Percentiles rank a stretch among this genome's conserved stretches.
Conservation (phyloP, 2,888 invertebrate species). For the Tipula lateralis region DNA sequence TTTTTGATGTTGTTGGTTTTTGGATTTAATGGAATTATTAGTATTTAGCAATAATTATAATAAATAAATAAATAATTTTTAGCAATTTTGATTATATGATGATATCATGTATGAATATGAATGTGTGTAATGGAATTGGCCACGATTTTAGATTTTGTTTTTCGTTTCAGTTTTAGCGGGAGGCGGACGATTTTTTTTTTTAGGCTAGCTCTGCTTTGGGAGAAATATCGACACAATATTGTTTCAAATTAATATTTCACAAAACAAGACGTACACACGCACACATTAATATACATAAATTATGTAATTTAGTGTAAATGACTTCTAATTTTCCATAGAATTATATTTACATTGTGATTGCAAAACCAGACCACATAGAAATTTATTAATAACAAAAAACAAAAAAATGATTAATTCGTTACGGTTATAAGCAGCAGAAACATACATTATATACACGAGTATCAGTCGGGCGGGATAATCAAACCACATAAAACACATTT, state of each 20-base stretch:
- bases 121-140: neutral
- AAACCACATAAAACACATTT: neutral
- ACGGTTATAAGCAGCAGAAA: neutral
- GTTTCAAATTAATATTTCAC: neutral
- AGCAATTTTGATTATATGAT: neutral
- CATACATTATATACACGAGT: neutral
- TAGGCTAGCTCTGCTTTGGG: neutral
- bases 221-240: neutral
- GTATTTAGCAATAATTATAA: neutral
- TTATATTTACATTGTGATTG: neutral
- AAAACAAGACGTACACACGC: neutral
- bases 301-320: neutral
- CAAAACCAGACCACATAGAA: neutral
- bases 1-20: neutral
- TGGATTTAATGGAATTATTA: conserved; percentile 15
- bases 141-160: neutral
- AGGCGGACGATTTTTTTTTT: neutral
- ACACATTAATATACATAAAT: neutral
- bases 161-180: neutral
- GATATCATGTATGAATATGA: neutral
- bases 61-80: conserved; percentile 2
- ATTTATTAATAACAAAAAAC: neutral
- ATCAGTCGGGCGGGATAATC: neutral
- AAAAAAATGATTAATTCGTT: neutral
- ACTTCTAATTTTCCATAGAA: neutral